Percentiles rank a stretch among this genome's conserved stretches.
phyloP scores from a whole-genome alignment of 2,888 invertebrate genomes.

The Agelastica alni region DNA sequence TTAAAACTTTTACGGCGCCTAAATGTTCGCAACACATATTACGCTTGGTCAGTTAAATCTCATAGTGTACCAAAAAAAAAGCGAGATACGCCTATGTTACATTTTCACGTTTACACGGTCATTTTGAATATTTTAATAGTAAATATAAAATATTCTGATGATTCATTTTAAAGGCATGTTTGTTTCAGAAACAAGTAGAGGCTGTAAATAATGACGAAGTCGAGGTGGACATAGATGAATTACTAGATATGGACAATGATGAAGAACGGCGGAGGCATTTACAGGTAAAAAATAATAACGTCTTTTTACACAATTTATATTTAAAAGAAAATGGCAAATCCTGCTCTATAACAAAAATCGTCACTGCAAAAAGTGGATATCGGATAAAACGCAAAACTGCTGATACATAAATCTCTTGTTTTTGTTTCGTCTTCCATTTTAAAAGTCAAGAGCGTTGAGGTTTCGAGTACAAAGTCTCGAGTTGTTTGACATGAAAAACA shows the following conservation, averaged over 20 bases:
- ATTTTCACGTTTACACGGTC: no score
- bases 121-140: no score
- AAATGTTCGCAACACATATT: no score
- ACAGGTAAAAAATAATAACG: no score
- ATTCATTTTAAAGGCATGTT: constrained; percentile 30
- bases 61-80: no score
- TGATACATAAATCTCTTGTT: not conserved
- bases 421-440: not conserved
- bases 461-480: not conserved
- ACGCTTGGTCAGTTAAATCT: no score
- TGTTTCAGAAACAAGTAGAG: constrained; percentile 57
- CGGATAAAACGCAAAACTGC: no score
- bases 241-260: constrained; percentile 92
- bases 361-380: not conserved
- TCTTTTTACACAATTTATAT: no score
- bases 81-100: no score
- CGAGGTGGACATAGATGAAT: constrained; percentile 93
- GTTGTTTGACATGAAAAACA: not conserved
- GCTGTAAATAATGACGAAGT: constrained; percentile 69
- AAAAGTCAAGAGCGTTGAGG: not conserved
- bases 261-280: constrained; percentile 81
- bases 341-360: no score
- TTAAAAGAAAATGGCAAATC: no score
- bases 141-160: constrained; percentile 9
- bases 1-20: no score